Evolutionary conservation across 2,888 invertebrate genomes (phyloP), one percentile per base, ranked within the genome.

Genomic region (Chrysopilus asiliformis): DNA sequence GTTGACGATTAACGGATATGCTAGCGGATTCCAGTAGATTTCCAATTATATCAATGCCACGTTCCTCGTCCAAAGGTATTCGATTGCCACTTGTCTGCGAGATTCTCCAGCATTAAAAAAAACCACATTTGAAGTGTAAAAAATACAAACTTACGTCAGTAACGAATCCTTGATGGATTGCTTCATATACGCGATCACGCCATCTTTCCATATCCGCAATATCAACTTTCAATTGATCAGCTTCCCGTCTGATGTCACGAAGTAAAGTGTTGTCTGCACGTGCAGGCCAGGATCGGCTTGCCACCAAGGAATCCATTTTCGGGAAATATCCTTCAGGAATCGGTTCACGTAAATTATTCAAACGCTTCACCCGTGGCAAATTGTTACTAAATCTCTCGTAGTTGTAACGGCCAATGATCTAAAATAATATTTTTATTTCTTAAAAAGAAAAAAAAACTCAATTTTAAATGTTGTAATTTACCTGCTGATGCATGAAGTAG

Each of bases 261-360:
- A 81, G 65, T 2, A 48, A 41, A 51, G 75, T 70, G 43, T 71
- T 70, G 13, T 70, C 62, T 13, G 74, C 71, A 20, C 85, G 71
- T 2, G 80, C 71, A 0, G 84, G 79, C 72, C 79, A 85, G 1
- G 76, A 72, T 16, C 83, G 71, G 36, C 79, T 77, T 26, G 72
- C 68, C 1, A 72, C 39, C 33, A 60, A 58, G 42, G 79, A 79
- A 57, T 84, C 76, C 25, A 87, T 62, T 62, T 86, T 87, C 1
- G 85, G 80, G 62, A 79, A 87, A 53, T 87, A 87, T 0, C 77
- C 85, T 53, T 86, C 84, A 0, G 68, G 62, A 34, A 86, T 76
- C 0, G 78, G 72, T 4, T 74, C 76, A 8, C 74, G 69, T 58
- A 77, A 73, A 56, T 82, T 76, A 41, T 68, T 71, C 33, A 80